Base-by-base conservation (phyloP, 2,797 vertebrate species). In the Gadopsis bispinosus region DNA sequence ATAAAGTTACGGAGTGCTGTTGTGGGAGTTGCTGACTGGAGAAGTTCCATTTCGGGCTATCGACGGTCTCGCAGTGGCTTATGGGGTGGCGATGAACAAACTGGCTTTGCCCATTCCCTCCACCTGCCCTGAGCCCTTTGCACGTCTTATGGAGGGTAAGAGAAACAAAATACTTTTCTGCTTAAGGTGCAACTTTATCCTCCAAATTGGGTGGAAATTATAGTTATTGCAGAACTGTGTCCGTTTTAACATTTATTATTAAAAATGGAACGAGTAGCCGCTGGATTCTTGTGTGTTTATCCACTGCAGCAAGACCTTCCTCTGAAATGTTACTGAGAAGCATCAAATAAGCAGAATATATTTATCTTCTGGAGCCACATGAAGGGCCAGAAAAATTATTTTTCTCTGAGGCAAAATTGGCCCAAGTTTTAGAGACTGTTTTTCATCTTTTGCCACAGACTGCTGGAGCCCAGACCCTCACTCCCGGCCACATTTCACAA, bases 61-160 rank as follows among this genome's bases (percentile, higher is more conserved):
- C 11, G 98, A 99, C 80, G 94, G 97, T 22, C 95, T 99, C 13
- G 97, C 98, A 0, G 98, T 99, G 64, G 97, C 98, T 0, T 99
- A 99, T 0, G 98, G 98, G 35, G 98, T 99, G 75, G 98, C 98
- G 9, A 99, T 99, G 98, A 99, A 99, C 91, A 99, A 99, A 87
- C 95, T 99, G 43, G 96, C 98, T n/a, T 91, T 99, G 88, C 98
- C 98, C 29, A 95, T 99, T 79, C 98, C 98, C 71, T 97, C 97
- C 37, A 99, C 98, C 0, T 99, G 98, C 79, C 98, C 98, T 1
- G 97, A 99, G 78, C 97, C 97, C 65, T 99, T 99, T 89, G 95
- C 96, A 81, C 97, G 94, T 84, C 96, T 99, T n/a, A 98, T 99
- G 97, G 97, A 98, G 91, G 97, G 98, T 98, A 94, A 96, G 95